Evolutionary conservation across 2,797 vertebrate species (phyloP).

Genomic region (Onychomys leucogaster): DNA sequence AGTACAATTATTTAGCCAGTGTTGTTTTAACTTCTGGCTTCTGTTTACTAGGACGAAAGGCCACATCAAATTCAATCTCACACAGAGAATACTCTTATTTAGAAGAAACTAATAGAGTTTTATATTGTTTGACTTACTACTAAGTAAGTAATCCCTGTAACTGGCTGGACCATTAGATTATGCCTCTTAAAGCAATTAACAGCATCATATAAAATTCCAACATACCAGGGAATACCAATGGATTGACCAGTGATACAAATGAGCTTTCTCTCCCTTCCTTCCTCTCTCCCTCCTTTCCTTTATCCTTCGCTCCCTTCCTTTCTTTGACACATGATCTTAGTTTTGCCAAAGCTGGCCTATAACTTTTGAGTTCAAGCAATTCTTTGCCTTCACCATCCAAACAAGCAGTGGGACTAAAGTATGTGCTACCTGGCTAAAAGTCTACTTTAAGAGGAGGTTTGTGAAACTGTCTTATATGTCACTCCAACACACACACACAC

Average conservation of each 20-base stretch:
- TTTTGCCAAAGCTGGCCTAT: neutral
- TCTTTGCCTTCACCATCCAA: neutral
- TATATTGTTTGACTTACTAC: constrained; percentile 7
- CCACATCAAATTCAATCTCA: neutral
- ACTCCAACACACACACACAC: neutral
- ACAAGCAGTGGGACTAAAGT: neutral
- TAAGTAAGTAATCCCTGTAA: constrained; percentile 30
- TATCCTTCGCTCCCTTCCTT: neutral
- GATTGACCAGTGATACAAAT: neutral
- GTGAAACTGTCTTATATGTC: neutral
- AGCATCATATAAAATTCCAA: neutral
- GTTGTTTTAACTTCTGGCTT: constrained; percentile 23
- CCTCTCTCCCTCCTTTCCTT: neutral
- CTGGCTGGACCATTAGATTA: constrained; percentile 4
- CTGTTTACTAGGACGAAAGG: constrained; percentile 6
- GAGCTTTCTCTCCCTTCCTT: neutral
- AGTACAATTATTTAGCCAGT: constrained; percentile 12
- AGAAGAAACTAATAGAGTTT: constrained; percentile 13
- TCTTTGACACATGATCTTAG: neutral
- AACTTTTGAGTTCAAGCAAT: neutral
- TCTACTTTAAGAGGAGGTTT: constrained; percentile 29
- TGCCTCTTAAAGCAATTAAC: constrained; percentile 43
- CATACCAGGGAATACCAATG: neutral
- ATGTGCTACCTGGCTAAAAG: neutral
- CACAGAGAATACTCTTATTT: constrained; percentile 1